Percentiles rank a stretch among this genome's conserved stretches.
phyloP scores from a whole-genome alignment of 2,113 vertebrate genomes.

The Xenopus laevis region DNA sequence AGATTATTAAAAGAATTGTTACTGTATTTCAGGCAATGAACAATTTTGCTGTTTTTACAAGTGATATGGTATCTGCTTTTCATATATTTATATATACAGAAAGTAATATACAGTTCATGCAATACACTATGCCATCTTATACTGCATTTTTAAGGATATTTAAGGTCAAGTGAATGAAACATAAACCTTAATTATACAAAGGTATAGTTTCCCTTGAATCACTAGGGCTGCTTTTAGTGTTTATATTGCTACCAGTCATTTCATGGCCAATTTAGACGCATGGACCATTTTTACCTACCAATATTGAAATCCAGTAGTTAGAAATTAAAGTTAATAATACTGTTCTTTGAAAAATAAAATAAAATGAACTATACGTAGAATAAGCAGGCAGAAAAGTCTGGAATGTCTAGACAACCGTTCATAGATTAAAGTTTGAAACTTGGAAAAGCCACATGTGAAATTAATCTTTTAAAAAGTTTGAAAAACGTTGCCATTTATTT shows the following conservation, averaged over 20 bases:
- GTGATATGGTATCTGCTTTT: too few species aligned
- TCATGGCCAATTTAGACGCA: background rate
- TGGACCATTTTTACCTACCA: background rate
- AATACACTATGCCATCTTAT: too few species aligned
- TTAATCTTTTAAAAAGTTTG: constrained; percentile 33
- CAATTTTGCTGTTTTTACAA: too few species aligned
- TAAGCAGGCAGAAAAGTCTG: background rate
- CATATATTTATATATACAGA: too few species aligned
- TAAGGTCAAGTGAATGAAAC: too few species aligned
- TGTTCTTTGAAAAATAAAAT: background rate
- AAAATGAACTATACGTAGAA: background rate
- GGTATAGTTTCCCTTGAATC: too few species aligned
- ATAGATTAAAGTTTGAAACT: background rate
- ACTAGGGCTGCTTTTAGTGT: background rate
- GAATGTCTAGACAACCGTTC: constrained; percentile 26
- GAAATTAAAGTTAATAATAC: background rate
- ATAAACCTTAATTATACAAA: too few species aligned
- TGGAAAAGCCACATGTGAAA: constrained; percentile 23
- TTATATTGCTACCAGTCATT: background rate
- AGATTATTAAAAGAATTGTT: too few species aligned
- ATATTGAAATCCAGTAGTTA: background rate
- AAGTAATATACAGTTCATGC: too few species aligned
- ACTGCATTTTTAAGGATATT: too few species aligned
- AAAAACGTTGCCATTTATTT: constrained; percentile 1
- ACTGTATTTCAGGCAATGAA: too few species aligned